Base-by-base conservation (phyloP, 2,113 vertebrate species). In the Rhagologus leucostigma region DNA sequence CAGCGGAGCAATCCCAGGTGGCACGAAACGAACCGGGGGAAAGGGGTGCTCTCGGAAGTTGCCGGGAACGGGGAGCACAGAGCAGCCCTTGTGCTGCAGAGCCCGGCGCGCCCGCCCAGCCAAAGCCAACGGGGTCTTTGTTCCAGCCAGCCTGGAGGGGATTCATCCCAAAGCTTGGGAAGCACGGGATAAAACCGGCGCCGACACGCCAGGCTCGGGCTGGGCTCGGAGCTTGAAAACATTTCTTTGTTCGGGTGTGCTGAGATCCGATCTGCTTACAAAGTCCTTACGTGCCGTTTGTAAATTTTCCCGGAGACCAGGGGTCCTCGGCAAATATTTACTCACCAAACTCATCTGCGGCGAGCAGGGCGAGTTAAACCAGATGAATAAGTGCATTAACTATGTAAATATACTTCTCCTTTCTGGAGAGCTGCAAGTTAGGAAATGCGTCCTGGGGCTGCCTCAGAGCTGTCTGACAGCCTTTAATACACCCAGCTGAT, bases 231-330 rank as follows among this genome's bases (percentile, higher is more conserved):
- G 74, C 69, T 42, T 75, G 18, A 84, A 78, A 94, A 73, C 87
- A 57, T 70, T 62, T 89, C 96, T 96, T 96, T 96, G 95, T 97
- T 96, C 83, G 37, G 75, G 11, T 81, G n/a, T 29, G 71, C 71
- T 11, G 15, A 50, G 47, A 65, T 10, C 1, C 3, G 5, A 3
- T 11, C 37, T 4, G 23, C 21, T 67, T n/a, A 23, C 55, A 1
- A 60, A 93, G 56, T 55, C 89, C 42, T 68, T n/a, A 53, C 5
- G 21, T 84, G 77, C 52, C 19, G 6, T 46, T 81, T 52, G 33
- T 49, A 7, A 41, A 29, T 91, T 79, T 71, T 49, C 57, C 37
- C 55, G 3, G 68, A 22, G 77, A 65, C 21, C 1, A 7, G 46
- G 26, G 47, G 35, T 27, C 53, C 17, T n/a, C 41, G 16, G 33